phyloP scores from a whole-genome alignment of 2,888 invertebrate genomes.

The Chrysopilus asiliformis region DNA sequence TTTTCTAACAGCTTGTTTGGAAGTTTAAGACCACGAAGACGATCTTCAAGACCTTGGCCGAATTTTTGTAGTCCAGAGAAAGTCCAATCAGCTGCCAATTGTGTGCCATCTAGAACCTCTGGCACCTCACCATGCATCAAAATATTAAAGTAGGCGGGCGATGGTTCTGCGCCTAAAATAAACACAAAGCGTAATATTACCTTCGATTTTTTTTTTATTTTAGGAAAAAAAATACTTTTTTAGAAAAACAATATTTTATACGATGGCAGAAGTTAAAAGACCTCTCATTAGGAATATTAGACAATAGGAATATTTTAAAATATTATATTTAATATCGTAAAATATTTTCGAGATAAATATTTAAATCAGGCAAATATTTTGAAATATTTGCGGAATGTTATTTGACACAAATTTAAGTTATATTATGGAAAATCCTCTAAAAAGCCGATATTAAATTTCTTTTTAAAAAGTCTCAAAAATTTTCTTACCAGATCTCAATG shows the following conservation, averaged over 20 bases:
- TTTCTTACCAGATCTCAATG: constrained; percentile 76
- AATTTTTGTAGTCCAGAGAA: constrained; percentile 90
- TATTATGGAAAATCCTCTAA: no score
- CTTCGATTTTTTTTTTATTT: neutral
- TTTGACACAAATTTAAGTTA: no score
- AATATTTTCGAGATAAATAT: no score
- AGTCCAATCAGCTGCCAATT: constrained; percentile 88
- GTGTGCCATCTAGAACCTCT: constrained; percentile 79
- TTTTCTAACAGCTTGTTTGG: constrained; percentile 77
- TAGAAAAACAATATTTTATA: no score
- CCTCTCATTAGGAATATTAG: neutral
- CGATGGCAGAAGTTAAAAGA: no score
- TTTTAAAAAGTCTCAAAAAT: no score
- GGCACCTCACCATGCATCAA: constrained; percentile 78
- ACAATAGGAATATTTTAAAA: neutral
- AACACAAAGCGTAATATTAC: neutral
- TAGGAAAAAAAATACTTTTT: no score
- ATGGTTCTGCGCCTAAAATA: constrained; percentile 74
- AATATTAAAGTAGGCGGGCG: constrained; percentile 85
- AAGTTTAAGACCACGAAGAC: constrained; percentile 66
- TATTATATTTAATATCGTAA: no score
- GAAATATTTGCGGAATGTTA: no score
- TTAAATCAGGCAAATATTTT: no score
- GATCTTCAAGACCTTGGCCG: constrained; percentile 83
- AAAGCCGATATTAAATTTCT: no score